A percentile compares a stretch with the other conserved stretches of the same genome.
These are phyloP conservation scores for Lagopus muta DNA, from an alignment of 2,113 vertebrate genomes.

Conservation along the genomic window DNA sequence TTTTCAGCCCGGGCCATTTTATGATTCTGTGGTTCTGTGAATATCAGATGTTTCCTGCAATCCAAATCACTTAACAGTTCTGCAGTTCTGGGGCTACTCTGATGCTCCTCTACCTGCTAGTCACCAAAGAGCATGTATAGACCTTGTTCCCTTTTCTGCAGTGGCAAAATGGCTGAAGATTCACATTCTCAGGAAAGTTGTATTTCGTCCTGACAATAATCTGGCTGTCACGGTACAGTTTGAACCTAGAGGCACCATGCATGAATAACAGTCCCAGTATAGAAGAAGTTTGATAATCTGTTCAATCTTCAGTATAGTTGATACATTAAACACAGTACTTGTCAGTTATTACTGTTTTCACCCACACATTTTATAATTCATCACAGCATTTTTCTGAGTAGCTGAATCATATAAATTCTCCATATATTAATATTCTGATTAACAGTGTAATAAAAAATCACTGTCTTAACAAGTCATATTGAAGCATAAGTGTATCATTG, in stretches of 20 bases:
- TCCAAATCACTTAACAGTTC: neutral
- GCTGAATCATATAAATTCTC: constrained; percentile 15
- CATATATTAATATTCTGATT: constrained; percentile 54
- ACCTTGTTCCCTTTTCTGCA: neutral
- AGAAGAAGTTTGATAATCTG: neutral
- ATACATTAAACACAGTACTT: neutral
- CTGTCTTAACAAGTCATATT: constrained; percentile 12
- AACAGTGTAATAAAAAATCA: constrained; percentile 22
- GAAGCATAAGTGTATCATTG: neutral
- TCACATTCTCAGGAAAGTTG: neutral
- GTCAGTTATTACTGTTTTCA: neutral
- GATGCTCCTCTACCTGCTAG: neutral
- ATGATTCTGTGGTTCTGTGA: neutral
- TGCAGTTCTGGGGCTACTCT: neutral
- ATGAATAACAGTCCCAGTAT: neutral
- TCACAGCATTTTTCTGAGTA: neutral
- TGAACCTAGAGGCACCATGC: neutral
- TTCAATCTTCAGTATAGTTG: neutral
- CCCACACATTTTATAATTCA: neutral
- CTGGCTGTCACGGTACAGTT: neutral
- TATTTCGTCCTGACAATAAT: neutral
- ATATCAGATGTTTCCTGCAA: rapidly evolving
- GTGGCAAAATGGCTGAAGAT: neutral
- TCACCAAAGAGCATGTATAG: neutral
- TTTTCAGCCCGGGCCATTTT: no score